Conservation (phyloP, 2,888 invertebrate species). For the Rosalia funebris region DNA sequence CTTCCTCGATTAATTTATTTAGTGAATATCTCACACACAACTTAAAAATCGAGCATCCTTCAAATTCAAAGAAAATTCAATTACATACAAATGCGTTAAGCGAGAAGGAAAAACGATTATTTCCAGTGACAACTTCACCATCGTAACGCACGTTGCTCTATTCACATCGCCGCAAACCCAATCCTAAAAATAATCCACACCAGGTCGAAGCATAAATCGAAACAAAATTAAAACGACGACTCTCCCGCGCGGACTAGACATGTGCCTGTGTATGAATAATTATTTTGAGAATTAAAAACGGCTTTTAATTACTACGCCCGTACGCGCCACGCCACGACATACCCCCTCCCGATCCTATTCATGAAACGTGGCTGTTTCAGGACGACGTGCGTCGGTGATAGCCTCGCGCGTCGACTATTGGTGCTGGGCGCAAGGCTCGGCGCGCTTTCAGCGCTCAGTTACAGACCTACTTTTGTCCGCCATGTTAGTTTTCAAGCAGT, state of each 20-base stretch:
- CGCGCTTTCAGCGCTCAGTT: slow-evolving; percentile 46
- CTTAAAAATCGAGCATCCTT: too few relatives aligned
- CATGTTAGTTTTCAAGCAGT: slow-evolving; percentile 38
- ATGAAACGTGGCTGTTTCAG: slow-evolving; percentile 26
- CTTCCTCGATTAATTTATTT: too few relatives aligned
- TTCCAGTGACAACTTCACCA: too few relatives aligned
- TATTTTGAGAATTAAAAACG: slow-evolving; percentile 55
- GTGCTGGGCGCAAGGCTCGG: slow-evolving; percentile 47
- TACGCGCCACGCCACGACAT: slow-evolving; percentile 26
- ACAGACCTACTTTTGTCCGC: slow-evolving; percentile 42
- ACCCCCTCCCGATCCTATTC: slow-evolving; percentile 22
- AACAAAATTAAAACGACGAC: slow-evolving; percentile 35
- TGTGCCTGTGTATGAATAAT: slow-evolving; percentile 47
- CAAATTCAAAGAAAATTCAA: too few relatives aligned
- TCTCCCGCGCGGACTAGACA: slow-evolving; percentile 35
- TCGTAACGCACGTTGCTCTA: slow-evolving; percentile 16
- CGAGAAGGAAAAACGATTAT: too few relatives aligned
- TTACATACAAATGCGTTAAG: too few relatives aligned
- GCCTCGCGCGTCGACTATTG: slow-evolving; percentile 30
- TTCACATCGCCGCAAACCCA: slow-evolving; percentile 21
- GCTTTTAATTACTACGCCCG: slow-evolving; percentile 42
- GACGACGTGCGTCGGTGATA: slow-evolving; percentile 34
- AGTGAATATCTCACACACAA: too few relatives aligned
- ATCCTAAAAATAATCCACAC: slow-evolving; percentile 36
- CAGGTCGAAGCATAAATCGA: slow-evolving; percentile 29